These are phyloP conservation scores for Meliscaeva auricollis DNA, from an alignment of 2,888 invertebrate genomes.

Conservation along the genomic window DNA sequence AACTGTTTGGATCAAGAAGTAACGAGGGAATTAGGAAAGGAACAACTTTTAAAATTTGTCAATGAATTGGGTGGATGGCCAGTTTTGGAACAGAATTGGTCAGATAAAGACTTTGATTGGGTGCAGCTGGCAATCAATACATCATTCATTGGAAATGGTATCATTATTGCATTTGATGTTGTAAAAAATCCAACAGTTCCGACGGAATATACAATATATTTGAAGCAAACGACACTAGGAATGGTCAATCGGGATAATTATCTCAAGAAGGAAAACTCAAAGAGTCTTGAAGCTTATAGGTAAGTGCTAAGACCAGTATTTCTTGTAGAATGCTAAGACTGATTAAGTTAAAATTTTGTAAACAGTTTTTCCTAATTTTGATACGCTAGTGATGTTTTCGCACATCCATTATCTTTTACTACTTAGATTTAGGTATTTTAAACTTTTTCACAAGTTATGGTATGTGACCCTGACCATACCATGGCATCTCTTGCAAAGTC, in stretches of 20 bases:
- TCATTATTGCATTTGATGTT: conserved; percentile 48
- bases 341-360: not conserved
- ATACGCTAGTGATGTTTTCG: too few species aligned
- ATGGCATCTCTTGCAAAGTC: too few species aligned
- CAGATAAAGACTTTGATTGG: conserved; percentile 59
- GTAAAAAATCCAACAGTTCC: conserved; percentile 40
- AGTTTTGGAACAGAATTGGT: conserved; percentile 59
- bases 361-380: too few species aligned
- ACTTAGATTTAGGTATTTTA: too few species aligned
- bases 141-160: conserved; percentile 22
- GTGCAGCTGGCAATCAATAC: conserved; percentile 37
- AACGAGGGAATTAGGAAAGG: conserved; percentile 3
- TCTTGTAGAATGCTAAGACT: not conserved
- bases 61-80: conserved; percentile 71
- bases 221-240: conserved; percentile 52
- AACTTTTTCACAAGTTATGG: too few species aligned
- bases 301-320: conserved; percentile 11
- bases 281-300: conserved; percentile 61
- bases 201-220: conserved; percentile 40
- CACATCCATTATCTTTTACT: too few species aligned
- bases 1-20: conserved; percentile 49
- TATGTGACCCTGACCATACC: too few species aligned
- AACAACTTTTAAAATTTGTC: conserved; percentile 58
- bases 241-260: conserved; percentile 65
- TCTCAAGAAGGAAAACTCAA: conserved; percentile 54